Base-by-base conservation (phyloP, 2,113 vertebrate species). In the Carollia perspicillata region DNA sequence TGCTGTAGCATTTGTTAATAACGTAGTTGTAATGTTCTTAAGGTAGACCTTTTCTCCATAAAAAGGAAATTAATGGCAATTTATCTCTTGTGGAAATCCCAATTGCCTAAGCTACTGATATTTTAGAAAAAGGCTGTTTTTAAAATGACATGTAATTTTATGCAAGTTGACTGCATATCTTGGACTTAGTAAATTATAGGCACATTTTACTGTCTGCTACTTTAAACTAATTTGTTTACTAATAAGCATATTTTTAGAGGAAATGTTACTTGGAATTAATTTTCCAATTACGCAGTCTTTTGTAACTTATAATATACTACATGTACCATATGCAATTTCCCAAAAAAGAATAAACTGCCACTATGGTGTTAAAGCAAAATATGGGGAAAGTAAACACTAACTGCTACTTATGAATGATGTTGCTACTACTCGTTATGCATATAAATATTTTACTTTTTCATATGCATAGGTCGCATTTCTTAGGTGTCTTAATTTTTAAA, bases 401-500 rank as follows among this genome's bases (percentile, higher is more conserved):
- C 71, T 96, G 95, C 97, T 98, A 96, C 97, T 98, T 98, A 95
- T 4, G 90, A 79, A 44, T 97, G 96, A 96, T 97, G 93, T 98
- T 97, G 96, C 96, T 85, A 95, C 71, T 97, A 97, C 94, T 91
- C 96, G 97, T 97, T 95, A 94, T 95, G 95, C 95, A 92, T 98
- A 98, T 77, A 97, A 95, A 96, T 94, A 84, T 91, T 33, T 96
- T 92, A 97, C 88, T 90, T 98, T 98, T 98, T 96, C 96, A 77
- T 98, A 97, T 98, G 90, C 97, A 97, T 98, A 81, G 28, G 96
- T 98, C 97, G 97, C 98, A 98, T 98, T 98, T 98, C 97, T 95
- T 97, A 97, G 44, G 90, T 98, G 94, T 95, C 97, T 98, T 98
- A 98, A 98, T 97, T 98, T 98, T 96, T 97, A 98, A 97, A 93